These are phyloP conservation scores for Albula glossodonta DNA, from an alignment of 2,113 vertebrate species.

Conservation along the genomic window DNA sequence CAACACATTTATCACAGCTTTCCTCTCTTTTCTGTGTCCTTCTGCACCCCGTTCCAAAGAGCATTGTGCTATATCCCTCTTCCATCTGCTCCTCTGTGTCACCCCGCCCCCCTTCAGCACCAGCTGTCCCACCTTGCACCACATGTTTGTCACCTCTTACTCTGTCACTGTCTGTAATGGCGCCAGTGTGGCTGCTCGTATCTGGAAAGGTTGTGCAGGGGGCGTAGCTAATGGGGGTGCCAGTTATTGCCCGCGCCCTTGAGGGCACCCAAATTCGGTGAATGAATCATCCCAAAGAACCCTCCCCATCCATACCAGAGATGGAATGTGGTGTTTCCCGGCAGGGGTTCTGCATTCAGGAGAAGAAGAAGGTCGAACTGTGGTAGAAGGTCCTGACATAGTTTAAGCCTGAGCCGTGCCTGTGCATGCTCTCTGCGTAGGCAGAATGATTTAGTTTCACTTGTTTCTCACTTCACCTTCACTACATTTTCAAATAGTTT, in stretches of 20 bases:
- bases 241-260: not conserved
- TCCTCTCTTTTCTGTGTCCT: not conserved
- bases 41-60: constrained; percentile 1
- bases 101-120: constrained; percentile 22
- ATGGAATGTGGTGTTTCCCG: not conserved
- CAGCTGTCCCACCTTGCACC: constrained; percentile 22
- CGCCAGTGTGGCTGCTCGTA: not conserved
- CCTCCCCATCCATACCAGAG: not conserved
- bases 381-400: constrained; percentile 20
- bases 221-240: not conserved
- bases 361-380: not conserved
- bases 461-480: constrained; percentile 19
- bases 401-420: constrained; percentile 27
- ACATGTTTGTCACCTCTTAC: not conserved
- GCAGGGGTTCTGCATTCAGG: no score
- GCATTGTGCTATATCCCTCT: constrained; percentile 26
- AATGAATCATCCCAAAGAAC: not conserved
- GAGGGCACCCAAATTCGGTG: not conserved
- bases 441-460: constrained; percentile 33
- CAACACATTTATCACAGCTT: constrained; percentile 20
- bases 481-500: constrained; percentile 39
- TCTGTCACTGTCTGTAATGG: not conserved
- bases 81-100: constrained; percentile 34
- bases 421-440: constrained; percentile 20
- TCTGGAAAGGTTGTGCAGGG: not conserved